Conservation (phyloP, 2,113 vertebrate species). For the Protobothrops flavoviridis region DNA sequence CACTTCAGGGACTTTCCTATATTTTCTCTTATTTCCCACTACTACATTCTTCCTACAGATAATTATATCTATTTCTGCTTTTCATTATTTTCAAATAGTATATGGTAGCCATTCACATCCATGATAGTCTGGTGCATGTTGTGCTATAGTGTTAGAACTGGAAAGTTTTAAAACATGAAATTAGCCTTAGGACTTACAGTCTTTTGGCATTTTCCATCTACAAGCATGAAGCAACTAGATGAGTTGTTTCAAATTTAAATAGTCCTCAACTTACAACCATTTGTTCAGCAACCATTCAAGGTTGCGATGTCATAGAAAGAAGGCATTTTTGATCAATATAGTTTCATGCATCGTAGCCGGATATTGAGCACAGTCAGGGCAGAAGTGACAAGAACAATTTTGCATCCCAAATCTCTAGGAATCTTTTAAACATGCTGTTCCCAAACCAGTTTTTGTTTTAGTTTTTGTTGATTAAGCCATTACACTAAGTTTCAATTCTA, state of each 20-base stretch:
- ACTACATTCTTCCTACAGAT: background rate
- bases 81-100: background rate
- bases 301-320: too few relatives aligned
- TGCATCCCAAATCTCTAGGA: background rate
- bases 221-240: background rate
- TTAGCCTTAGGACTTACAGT: background rate
- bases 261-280: too few relatives aligned
- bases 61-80: background rate
- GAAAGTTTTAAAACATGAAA: background rate
- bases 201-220: background rate
- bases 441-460: background rate
- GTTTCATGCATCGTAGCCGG: background rate
- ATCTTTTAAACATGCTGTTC: background rate
- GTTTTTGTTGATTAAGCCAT: background rate
- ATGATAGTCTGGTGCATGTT: background rate
- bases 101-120: background rate
- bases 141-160: background rate
- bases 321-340: too few relatives aligned
- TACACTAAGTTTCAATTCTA: background rate
- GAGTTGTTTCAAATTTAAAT: background rate
- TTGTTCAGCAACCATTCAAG: too few relatives aligned
- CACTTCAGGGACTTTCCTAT: background rate
- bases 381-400: background rate
- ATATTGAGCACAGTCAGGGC: background rate
- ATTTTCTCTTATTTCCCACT: background rate